Conservation (phyloP, 2,797 vertebrate species). For the Hoplostethus mediterraneus region DNA sequence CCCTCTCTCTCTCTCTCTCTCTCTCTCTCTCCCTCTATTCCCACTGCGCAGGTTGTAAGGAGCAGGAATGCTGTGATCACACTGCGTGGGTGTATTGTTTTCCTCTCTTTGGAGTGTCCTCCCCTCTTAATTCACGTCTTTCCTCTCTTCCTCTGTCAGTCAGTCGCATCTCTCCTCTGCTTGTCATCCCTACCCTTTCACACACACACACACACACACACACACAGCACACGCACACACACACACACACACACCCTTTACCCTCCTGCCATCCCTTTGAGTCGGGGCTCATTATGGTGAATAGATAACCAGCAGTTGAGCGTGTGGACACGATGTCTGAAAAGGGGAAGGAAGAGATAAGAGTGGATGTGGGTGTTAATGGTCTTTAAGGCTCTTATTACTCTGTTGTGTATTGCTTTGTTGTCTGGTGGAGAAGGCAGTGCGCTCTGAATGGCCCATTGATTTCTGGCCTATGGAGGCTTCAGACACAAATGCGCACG, state of each 20-base stretch:
- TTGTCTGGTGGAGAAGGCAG: constrained; percentile 56
- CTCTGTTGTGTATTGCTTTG: constrained; percentile 62
- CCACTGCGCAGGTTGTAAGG: constrained; percentile 43
- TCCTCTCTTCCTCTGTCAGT: constrained; percentile 9
- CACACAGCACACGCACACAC: too few relatives aligned
- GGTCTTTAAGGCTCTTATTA: constrained; percentile 62
- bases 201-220: neutral
- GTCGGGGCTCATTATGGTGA: constrained; percentile 39
- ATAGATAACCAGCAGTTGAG: constrained; percentile 28
- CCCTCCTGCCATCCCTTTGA: constrained; percentile 38
- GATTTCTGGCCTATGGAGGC: constrained; percentile 68
- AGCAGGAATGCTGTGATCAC: constrained; percentile 33
- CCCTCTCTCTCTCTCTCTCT: neutral
- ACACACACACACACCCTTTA: neutral
- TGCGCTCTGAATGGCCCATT: constrained; percentile 70
- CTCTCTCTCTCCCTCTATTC: constrained; percentile 5
- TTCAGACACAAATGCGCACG: constrained; percentile 28
- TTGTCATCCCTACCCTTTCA: constrained; percentile 24
- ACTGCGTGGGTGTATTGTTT: constrained; percentile 38
- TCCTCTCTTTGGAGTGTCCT: constrained; percentile 28
- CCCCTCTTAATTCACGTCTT: constrained; percentile 35
- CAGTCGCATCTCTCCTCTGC: constrained; percentile 9
- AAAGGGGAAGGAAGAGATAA: constrained; percentile 29
- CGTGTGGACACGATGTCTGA: constrained; percentile 36
- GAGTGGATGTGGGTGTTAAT: constrained; percentile 61